Base-by-base conservation (phyloP, 2,888 invertebrate genomes). In the Suillia variegata region DNA sequence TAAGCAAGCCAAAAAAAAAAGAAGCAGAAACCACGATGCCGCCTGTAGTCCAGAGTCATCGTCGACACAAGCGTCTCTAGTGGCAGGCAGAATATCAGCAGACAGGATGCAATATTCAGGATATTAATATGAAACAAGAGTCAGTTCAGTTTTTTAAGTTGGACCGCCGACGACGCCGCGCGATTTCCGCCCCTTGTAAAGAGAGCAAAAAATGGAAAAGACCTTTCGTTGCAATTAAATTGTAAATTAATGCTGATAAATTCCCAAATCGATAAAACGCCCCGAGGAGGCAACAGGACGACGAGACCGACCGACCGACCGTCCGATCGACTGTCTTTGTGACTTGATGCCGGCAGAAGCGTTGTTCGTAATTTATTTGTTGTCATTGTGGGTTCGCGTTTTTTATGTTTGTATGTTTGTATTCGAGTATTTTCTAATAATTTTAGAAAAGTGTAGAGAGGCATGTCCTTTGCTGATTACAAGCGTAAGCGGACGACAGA, bases 241-340 rank as follows among this genome's bases (percentile, higher is more conserved):
- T 60, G 58, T 64, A 47, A 54, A 54, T 52, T 60, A 64, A 63
- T 59, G 56, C 64, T 59, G 68, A 66, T 68, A 63, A 68, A 66
- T 65, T 68, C 65, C n/a, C 51, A 66, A 68, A 66, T 67, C 68
- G 64, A 67, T 67, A 58, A 45, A 45, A 45, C 45, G 17, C 45
- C 45, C 45, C 13, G 6, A 45, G n/a, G n/a, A n/a, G n/a, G 45
- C 38, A 38, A n/a, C n/a, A 38, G 45, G 18, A 4, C 13, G 45
- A 17, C 17, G 17, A 45, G 18, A 20, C 45, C 18, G 45, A 18
- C 6, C n/a, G 38, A 13, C 6, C 26, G 26, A 6, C 6, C 10
- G 26, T 26, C 10, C 26, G 10, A 5, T 26, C 26, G 5, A 6
- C 26, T 26, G 26, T 6, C 26, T 26, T 26, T 26, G 5, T 8